These are phyloP conservation scores for Napeogenes sylphis DNA, from an alignment of 2,888 invertebrate species.

Conservation along the genomic window DNA sequence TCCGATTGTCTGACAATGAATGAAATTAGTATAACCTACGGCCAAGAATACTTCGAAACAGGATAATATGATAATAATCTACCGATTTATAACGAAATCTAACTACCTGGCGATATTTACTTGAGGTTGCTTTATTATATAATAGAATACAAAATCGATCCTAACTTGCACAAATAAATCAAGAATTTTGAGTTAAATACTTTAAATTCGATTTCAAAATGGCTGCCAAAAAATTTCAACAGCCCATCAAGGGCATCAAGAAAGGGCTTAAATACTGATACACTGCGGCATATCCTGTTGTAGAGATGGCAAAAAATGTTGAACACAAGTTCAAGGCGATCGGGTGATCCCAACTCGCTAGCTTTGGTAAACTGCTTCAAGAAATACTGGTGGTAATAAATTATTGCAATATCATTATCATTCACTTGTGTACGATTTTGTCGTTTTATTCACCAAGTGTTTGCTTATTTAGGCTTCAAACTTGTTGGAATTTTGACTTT, in stretches of 20 bases:
- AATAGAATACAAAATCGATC: background rate
- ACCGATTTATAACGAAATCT: too few species aligned
- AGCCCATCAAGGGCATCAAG: constrained; percentile 62
- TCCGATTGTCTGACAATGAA: constrained; percentile 11
- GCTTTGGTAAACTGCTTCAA: constrained; percentile 35
- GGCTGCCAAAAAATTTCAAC: constrained; percentile 43
- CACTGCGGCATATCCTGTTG: constrained; percentile 64
- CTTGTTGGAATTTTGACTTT: too few species aligned
- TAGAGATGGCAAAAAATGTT: constrained; percentile 68
- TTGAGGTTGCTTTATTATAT: too few species aligned
- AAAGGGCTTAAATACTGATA: constrained; percentile 52
- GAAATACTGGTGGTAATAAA: constrained; percentile 31
- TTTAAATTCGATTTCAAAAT: constrained; percentile 31
- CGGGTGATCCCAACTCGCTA: constrained; percentile 58
- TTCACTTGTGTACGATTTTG: background rate
- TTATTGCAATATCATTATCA: constrained; percentile 1
- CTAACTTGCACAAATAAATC: background rate
- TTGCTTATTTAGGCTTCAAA: background rate
- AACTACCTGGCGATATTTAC: too few species aligned
- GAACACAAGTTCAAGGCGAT: constrained; percentile 72
- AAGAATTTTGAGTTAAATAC: constrained; percentile 19
- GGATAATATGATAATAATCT: background rate
- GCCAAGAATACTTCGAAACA: background rate
- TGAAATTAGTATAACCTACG: constrained; percentile 11
- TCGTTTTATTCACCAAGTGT: background rate